Conservation (phyloP, 2,113 vertebrate species). For the Aptenodytes forsteri region DNA sequence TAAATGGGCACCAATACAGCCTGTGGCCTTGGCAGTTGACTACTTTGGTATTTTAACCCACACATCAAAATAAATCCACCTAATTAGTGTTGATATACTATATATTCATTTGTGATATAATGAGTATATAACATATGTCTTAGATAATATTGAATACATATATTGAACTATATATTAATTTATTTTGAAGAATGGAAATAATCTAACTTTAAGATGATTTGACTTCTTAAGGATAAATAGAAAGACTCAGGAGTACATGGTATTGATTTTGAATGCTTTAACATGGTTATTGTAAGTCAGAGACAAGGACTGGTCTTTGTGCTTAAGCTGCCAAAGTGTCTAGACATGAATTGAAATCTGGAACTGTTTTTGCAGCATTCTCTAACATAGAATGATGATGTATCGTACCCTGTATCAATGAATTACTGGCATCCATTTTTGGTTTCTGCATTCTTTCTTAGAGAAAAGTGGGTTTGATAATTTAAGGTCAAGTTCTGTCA, state of each 20-base stretch:
- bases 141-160: too few relatives aligned
- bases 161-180: background rate
- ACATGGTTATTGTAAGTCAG: background rate
- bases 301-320: background rate
- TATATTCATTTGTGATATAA: background rate
- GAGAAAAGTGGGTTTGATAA: background rate
- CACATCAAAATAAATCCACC: background rate
- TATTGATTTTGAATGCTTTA: background rate
- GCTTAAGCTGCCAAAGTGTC: background rate
- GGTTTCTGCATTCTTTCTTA: background rate
- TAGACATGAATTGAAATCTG: background rate
- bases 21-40: background rate
- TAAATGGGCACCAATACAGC: background rate
- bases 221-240: background rate
- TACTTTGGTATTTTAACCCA: background rate
- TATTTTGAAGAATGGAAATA: background rate
- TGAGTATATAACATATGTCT: too few relatives aligned
- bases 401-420: background rate
- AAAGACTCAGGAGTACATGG: background rate
- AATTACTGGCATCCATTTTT: background rate
- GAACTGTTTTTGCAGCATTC: background rate
- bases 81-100: background rate
- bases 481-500: background rate
- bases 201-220: background rate
- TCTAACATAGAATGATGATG: background rate